Conservation (phyloP, 2,888 invertebrate species). For the Crematogaster levior region DNA sequence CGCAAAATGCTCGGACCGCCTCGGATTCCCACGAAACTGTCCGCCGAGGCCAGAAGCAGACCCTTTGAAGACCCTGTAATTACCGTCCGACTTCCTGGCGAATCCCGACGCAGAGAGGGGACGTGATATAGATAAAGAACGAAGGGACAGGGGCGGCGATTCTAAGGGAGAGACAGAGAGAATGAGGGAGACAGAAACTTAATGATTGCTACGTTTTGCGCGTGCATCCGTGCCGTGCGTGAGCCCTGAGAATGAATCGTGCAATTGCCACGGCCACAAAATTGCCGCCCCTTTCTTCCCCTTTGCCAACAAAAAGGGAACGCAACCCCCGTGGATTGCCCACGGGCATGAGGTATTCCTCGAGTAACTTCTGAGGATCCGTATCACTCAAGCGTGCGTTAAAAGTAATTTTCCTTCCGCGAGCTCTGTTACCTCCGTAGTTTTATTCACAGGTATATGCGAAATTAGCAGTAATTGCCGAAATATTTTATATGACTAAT, state of each 20-base stretch:
- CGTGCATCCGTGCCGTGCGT: conserved; percentile 62
- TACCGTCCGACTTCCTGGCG: conserved; percentile 72
- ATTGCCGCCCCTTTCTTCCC: conserved; percentile 50
- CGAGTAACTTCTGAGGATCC: conserved; percentile 42
- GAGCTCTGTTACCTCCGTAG: background rate
- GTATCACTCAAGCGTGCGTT: conserved; percentile 14
- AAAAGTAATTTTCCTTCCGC: conserved; percentile 38
- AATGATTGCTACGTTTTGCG: conserved; percentile 70
- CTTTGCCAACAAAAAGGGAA: conserved; percentile 55
- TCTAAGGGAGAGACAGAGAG: conserved; percentile 20
- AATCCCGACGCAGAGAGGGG: conserved; percentile 49
- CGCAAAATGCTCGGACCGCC: conserved; percentile 57
- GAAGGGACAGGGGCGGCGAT: conserved; percentile 31
- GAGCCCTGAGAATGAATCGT: conserved; percentile 65
- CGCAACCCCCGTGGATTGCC: conserved; percentile 47
- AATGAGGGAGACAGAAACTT: conserved; percentile 50
- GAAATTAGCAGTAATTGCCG: background rate
- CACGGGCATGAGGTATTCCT: conserved; percentile 32
- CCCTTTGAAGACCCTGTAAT: conserved; percentile 74
- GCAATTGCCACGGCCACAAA: conserved; percentile 67
- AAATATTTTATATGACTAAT: background rate
- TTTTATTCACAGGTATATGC: conserved; percentile 11
- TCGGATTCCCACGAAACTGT: conserved; percentile 72
- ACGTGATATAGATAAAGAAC: conserved; percentile 54
- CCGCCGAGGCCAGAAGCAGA: conserved; percentile 71